Evolutionary conservation across 2,797 vertebrate genomes (phyloP), one percentile per base, ranked within the genome.

Genomic region (Schizothorax lantsangensis): DNA sequence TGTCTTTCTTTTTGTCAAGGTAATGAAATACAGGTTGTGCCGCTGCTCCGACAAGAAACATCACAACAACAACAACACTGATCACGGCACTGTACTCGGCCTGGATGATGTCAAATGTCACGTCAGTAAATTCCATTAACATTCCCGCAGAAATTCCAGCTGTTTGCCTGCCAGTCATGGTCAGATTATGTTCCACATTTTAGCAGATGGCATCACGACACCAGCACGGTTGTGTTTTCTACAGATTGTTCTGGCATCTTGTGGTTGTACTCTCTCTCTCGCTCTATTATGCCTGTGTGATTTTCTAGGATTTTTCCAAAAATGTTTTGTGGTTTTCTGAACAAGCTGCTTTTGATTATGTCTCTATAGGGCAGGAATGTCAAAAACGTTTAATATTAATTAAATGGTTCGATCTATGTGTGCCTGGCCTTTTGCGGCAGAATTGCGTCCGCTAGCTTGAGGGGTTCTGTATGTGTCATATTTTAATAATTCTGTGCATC

Each of bases 81-180:
- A 98, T 94, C 97, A 98, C 89, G 97, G 97, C 8, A 96, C 97
- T 0, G 96, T 97, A 0, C 95, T 99, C 89, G 98, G 97, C 93
- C 94, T 99, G 93, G 98, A 99, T 0, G 97, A 99, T 26, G 97
- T 99, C 91, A 99, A 99, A 88, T 98, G 98, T 94, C 98, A 99
- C 23, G 98, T 99, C 92, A 97, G 97, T 94, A 96, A 96, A 92
- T 96, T 95, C 88, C 95, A 95, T 85, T 96, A 92, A 72, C 40
- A 30, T 43, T 79, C 15, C 64, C 0, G 7, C 33, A 17, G 64
- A 12, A 23, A 15, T 21, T 81, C 69, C 83, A 82, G 57, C 85
- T 81, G 12, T 72, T 33, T 30, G 57, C 78, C 79, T 87, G 88
- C 59, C 84, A 59, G 36, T 23, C 45, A 14, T 38, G 36, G 49